Conservation (phyloP, 2,888 invertebrate genomes). For the Ectropis crepuscularia region DNA sequence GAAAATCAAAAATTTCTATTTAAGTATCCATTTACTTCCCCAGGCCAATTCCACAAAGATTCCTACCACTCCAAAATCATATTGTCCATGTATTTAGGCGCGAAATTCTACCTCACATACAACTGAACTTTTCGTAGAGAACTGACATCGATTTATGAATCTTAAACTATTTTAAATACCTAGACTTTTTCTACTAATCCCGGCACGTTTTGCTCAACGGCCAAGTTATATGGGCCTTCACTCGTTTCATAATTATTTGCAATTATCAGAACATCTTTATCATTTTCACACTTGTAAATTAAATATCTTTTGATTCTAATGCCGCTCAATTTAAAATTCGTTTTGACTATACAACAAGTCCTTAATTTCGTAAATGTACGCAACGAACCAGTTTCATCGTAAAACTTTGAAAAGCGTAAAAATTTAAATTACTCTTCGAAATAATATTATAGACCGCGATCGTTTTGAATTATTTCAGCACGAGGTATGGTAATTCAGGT, state of each 20-base stretch:
- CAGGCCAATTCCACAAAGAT: no score
- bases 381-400: slow-evolving; percentile 33
- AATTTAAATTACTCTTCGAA: slow-evolving; percentile 38
- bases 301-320: slow-evolving; percentile 27
- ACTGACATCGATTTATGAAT: neutral
- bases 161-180: neutral
- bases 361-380: slow-evolving; percentile 26
- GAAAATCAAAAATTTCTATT: no score
- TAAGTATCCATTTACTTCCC: no score
- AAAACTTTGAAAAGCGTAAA: slow-evolving; percentile 40
- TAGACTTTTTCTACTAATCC: neutral
- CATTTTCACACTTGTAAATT: slow-evolving; percentile 33
- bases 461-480: slow-evolving; percentile 29
- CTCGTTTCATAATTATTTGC: slow-evolving; percentile 18
- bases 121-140: no score
- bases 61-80: no score
- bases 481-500: slow-evolving; percentile 12
- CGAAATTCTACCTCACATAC: no score
- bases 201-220: neutral
- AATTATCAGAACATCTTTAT: slow-evolving; percentile 15
- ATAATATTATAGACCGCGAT: slow-evolving; percentile 31
- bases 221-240: slow-evolving; percentile 14
- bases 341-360: slow-evolving; percentile 33
- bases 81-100: no score
- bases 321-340: slow-evolving; percentile 38